Evolutionary conservation across 2,888 invertebrate genomes (phyloP).

Genomic region (Clusia tigrina): DNA sequence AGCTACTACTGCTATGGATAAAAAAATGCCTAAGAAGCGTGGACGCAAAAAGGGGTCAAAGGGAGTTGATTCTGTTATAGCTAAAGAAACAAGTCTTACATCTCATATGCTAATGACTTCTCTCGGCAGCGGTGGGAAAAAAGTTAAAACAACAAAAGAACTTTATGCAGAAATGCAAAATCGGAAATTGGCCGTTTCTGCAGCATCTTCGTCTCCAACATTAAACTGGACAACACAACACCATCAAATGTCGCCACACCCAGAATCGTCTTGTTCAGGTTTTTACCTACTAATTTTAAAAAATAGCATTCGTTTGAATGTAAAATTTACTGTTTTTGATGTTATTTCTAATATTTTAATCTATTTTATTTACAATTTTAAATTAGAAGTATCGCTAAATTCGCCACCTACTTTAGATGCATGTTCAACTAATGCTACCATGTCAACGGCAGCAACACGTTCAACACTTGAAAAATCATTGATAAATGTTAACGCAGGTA

Average conservation of each 20-base stretch:
- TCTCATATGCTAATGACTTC: slow-evolving; percentile 51
- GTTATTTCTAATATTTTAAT: not conserved
- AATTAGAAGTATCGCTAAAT: slow-evolving; percentile 49
- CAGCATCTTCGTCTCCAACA: slow-evolving; percentile 42
- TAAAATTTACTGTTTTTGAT: not conserved
- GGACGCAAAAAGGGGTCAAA: slow-evolving; percentile 64
- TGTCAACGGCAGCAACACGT: slow-evolving; percentile 38
- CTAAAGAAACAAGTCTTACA: slow-evolving; percentile 53
- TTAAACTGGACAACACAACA: slow-evolving; percentile 36
- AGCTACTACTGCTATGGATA: not conserved
- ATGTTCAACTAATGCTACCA: slow-evolving; percentile 48
- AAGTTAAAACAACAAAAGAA: slow-evolving; percentile 64
- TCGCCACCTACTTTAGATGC: slow-evolving; percentile 55
- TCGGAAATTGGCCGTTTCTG: slow-evolving; percentile 47
- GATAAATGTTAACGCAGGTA: slow-evolving; percentile 39
- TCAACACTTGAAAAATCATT: slow-evolving; percentile 43
- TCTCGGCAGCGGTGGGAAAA: slow-evolving; percentile 55
- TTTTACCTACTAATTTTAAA: not conserved
- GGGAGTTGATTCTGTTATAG: slow-evolving; percentile 60
- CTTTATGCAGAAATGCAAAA: slow-evolving; percentile 63
- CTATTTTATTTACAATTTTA: slow-evolving; percentile 9
- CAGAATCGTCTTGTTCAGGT: slow-evolving; percentile 60
- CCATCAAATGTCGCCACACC: slow-evolving; percentile 40
- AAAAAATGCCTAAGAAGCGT: slow-evolving; percentile 55
- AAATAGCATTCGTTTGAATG: not conserved